Evolutionary conservation across 2,888 invertebrate genomes (phyloP).

Genomic region (Doris montereyensis): DNA sequence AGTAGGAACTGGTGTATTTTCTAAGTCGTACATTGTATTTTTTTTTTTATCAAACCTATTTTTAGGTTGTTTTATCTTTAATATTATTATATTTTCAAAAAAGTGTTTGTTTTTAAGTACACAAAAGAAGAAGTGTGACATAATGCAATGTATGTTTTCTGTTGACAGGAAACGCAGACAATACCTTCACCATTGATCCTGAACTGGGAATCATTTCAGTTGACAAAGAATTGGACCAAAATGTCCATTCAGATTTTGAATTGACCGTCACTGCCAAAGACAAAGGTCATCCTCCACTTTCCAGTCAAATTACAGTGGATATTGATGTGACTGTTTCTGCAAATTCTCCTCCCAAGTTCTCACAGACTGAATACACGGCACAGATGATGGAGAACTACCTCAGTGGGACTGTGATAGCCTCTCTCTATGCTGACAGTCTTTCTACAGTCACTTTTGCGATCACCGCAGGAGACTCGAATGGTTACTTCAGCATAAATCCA

Average conservation of each 20-base stretch:
- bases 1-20: too few relatives aligned
- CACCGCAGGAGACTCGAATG: conserved; percentile 83
- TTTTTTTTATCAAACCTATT: too few relatives aligned
- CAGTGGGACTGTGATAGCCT: conserved; percentile 55
- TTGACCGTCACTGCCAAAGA: conserved; percentile 92
- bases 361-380: conserved; percentile 55
- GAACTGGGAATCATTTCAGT: conserved; percentile 80
- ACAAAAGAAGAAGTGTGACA: too few relatives aligned
- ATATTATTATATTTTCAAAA: too few relatives aligned
- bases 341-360: conserved; percentile 92
- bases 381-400: conserved; percentile 63
- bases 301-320: conserved; percentile 87
- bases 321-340: conserved; percentile 92
- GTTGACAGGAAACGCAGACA: conserved; percentile 90
- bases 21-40: too few relatives aligned
- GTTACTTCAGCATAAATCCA: conserved; percentile 87
- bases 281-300: conserved; percentile 81
- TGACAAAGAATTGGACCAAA: conserved; percentile 77
- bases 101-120: too few relatives aligned
- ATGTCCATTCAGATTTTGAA: conserved; percentile 77
- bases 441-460: conserved; percentile 79
- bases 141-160: too few relatives aligned
- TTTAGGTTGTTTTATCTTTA: too few relatives aligned
- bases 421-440: conserved; percentile 59
- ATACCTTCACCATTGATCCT: conserved; percentile 87